Percentiles rank a stretch among this genome's conserved stretches.
Evolutionary conservation across 1,140 invertebrate genomes (phyloP).

Genomic region (Drosophila repletoides): DNA sequence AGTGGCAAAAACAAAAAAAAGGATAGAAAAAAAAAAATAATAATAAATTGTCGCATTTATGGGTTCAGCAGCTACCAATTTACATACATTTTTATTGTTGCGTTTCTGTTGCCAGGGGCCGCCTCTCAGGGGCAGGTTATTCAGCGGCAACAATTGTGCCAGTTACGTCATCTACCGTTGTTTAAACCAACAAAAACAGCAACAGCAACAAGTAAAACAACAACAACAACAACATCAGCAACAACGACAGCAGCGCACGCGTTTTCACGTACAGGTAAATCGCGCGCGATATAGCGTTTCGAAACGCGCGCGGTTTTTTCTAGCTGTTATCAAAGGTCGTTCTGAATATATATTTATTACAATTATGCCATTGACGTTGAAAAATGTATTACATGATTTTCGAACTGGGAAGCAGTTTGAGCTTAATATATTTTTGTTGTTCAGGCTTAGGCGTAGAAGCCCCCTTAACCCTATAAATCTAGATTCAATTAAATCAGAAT

Average conservation of each 20-base stretch:
- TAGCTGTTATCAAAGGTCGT: not conserved
- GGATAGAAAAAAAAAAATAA: not conserved
- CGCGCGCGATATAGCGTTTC: conserved; percentile 12
- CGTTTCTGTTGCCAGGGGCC: conserved; percentile 32
- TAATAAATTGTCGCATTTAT: conserved; percentile 42
- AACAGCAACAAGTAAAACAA: no score
- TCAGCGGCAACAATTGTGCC: not conserved
- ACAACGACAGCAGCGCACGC: not conserved
- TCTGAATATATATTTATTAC: not conserved
- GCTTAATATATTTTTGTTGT: no score
- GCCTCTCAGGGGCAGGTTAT: conserved; percentile 14
- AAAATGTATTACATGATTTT: no score
- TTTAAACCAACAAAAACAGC: conserved; percentile 7
- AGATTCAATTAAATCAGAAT: no score
- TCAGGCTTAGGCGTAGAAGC: no score
- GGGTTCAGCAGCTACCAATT: conserved; percentile 23
- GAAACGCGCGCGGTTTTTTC: conserved; percentile 28
- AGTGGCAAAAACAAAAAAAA: no score
- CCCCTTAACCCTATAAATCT: no score
- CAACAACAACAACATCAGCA: conserved; percentile 3
- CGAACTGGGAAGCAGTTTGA: not conserved
- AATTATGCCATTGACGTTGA: no score
- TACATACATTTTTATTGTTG: conserved; percentile 35
- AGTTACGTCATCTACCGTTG: conserved; percentile 57
- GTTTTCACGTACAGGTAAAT: conserved; percentile 41